A percentile compares a stretch with the other conserved stretches of the same genome.
phyloP scores from a whole-genome alignment of 2,888 invertebrate genomes.

The Itoplectis maculator region DNA sequence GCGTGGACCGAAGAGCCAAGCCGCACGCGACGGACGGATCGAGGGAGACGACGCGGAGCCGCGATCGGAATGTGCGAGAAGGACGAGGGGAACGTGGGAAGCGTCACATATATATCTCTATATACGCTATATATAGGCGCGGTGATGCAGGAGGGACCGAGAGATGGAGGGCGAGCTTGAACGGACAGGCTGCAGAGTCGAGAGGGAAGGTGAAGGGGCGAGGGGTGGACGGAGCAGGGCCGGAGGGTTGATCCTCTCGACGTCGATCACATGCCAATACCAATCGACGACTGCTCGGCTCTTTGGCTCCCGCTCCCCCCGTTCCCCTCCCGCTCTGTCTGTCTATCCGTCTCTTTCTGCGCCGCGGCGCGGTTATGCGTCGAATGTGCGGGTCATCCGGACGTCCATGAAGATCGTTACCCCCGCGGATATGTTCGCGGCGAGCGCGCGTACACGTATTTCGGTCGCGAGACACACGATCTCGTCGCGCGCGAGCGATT shows the following conservation, averaged over 20 bases:
- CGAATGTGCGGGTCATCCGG: conserved; percentile 51
- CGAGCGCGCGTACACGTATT: conserved; percentile 12
- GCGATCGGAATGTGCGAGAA: conserved; percentile 20
- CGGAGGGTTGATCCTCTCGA: conserved; percentile 65
- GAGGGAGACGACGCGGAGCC: conserved; percentile 6
- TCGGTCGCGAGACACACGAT: conserved; percentile 13
- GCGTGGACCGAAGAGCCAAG: neutral
- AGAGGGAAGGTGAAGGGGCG: conserved; percentile 43
- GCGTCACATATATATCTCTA: conserved; percentile 41
- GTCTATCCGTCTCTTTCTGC: neutral
- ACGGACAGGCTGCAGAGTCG: conserved; percentile 54
- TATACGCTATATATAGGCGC: neutral
- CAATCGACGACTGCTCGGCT: conserved; percentile 64
- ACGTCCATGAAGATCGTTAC: conserved; percentile 52
- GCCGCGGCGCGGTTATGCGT: conserved; percentile 27
- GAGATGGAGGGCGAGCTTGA: conserved; percentile 65
- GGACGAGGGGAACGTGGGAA: conserved; percentile 17
- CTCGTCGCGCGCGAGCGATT: neutral
- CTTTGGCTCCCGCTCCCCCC: conserved; percentile 34
- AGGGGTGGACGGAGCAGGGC: conserved; percentile 34
- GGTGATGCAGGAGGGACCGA: conserved; percentile 39
- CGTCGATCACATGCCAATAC: conserved; percentile 69
- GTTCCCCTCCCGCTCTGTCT: neutral
- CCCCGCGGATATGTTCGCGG: conserved; percentile 27
- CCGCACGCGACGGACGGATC: neutral